Conservation (phyloP, 2,113 vertebrate genomes). For the Lates calcarifer region DNA sequence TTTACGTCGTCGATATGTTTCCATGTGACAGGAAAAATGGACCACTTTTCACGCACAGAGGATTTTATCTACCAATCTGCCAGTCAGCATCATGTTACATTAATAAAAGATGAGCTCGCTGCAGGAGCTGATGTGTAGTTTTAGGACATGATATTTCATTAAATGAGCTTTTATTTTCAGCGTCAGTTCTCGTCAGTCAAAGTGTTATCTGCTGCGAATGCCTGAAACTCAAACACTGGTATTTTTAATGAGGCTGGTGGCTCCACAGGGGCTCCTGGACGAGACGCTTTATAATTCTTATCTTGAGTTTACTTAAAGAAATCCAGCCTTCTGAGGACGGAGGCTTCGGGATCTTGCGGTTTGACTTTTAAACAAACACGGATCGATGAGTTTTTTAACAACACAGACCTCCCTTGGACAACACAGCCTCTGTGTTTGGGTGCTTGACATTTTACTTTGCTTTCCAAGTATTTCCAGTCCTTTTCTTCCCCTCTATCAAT, state of each 20-base stretch:
- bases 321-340: not conserved
- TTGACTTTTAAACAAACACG: not conserved
- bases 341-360: not conserved
- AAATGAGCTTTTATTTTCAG: not conserved
- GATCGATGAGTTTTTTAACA: not conserved
- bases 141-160: no score
- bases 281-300: not conserved
- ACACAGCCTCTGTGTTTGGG: not conserved
- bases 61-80: no score
- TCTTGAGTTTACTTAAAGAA: not conserved
- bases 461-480: not conserved
- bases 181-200: not conserved
- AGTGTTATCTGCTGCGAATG: not conserved
- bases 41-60: no score
- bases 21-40: no score
- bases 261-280: not conserved
- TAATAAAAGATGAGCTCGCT: no score
- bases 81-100: no score
- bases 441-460: constrained; percentile 10
- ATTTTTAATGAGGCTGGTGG: not conserved
- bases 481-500: no score
- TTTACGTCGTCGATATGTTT: no score
- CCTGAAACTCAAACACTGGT: not conserved
- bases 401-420: not conserved
- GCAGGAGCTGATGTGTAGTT: no score